Conservation (phyloP, 2,797 vertebrate genomes). For the Lithobates pipiens region DNA sequence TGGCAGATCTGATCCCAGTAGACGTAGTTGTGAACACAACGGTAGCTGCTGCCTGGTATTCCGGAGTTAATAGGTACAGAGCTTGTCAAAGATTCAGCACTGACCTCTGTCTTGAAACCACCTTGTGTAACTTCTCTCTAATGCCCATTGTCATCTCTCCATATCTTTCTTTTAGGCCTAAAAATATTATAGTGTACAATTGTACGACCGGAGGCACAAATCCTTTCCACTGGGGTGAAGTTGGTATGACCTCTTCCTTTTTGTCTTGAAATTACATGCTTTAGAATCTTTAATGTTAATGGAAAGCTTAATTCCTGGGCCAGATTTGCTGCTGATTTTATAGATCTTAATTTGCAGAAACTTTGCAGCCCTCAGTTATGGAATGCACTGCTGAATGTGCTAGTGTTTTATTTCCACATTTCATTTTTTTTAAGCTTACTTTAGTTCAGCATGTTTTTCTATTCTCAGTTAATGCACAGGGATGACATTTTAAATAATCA, state of each 20-base stretch:
- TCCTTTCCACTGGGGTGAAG: slow-evolving; percentile 92
- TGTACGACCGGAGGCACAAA: slow-evolving; percentile 90
- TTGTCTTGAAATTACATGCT: slow-evolving; percentile 34
- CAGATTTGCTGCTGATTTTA: not conserved
- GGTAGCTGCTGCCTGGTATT: slow-evolving; percentile 95
- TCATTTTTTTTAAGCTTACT: slow-evolving; percentile 19
- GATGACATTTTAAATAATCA: not conserved
- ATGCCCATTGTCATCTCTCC: not conserved
- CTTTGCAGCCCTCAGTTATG: not conserved
- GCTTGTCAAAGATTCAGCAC: slow-evolving; percentile 70
- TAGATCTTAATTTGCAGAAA: slow-evolving; percentile 11
- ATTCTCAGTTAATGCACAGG: not conserved
- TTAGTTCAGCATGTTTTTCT: slow-evolving; percentile 13
- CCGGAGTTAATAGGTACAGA: slow-evolving; percentile 88
- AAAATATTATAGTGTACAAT: slow-evolving; percentile 88
- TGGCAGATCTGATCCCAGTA: slow-evolving; percentile 96
- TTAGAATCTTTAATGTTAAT: not conserved
- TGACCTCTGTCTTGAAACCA: too few relatives aligned
- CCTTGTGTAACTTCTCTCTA: too few relatives aligned
- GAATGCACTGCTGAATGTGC: slow-evolving; percentile 38
- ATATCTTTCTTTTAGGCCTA: slow-evolving; percentile 75
- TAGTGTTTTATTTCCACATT: not conserved
- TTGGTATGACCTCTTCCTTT: slow-evolving; percentile 78
- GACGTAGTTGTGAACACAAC: slow-evolving; percentile 94
- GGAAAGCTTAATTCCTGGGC: not conserved